Conservation (phyloP, 1,140 invertebrate genomes). For the Calliphora vicina region DNA sequence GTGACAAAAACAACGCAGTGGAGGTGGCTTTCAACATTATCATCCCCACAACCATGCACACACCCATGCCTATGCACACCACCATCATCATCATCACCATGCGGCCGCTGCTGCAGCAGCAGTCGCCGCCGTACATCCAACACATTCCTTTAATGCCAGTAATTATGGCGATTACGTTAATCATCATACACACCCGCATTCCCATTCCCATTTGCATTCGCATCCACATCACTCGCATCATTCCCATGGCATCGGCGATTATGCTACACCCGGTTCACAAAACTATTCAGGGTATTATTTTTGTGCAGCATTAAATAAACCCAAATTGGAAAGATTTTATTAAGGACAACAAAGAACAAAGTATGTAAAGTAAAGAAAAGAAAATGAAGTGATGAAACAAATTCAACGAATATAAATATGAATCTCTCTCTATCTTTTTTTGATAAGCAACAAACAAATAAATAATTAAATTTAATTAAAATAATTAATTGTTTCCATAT, state of each 20-base stretch:
- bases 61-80: conserved; percentile 44
- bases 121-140: conserved; percentile 1
- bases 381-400: background rate
- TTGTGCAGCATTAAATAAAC: conserved; percentile 62
- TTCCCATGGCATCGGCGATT: conserved; percentile 60
- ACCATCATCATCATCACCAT: conserved; percentile 43
- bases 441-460: background rate
- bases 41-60: conserved; percentile 55
- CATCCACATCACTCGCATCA: conserved; percentile 47
- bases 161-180: conserved; percentile 29
- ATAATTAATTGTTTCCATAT: background rate
- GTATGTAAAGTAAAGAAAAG: background rate
- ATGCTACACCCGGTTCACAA: conserved; percentile 62
- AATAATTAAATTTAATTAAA: background rate
- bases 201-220: conserved; percentile 38
- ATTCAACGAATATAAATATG: background rate
- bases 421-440: too few species aligned
- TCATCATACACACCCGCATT: background rate
- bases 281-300: conserved; percentile 64
- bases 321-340: conserved; percentile 61
- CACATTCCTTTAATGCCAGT: conserved; percentile 32
- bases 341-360: conserved; percentile 39
- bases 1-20: conserved; percentile 66
- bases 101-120: conserved; percentile 28
- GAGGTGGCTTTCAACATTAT: conserved; percentile 61